Evolutionary conservation across 2,113 vertebrate species (phyloP), one percentile per base, ranked within the genome.

Genomic region (Xiphophorus couchianus): DNA sequence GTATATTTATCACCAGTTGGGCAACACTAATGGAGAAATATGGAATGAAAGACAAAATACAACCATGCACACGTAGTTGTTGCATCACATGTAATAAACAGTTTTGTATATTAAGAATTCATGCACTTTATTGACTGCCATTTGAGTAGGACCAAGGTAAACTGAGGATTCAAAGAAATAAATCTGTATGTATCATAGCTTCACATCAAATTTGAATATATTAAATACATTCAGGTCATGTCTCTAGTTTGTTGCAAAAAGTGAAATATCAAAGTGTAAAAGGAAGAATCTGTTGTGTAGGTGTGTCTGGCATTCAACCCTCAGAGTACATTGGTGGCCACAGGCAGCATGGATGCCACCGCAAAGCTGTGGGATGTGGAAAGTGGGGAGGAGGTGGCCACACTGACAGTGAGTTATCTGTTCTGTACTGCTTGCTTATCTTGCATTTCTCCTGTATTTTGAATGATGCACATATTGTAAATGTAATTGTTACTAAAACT

Each of bases 251-350:
- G 30, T 6, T 66, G 13, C 14, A 31, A 22, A 68, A 54, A 51
- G 5, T 13, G 62, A 29, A 5, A 19, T 12, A 35, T 42, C 17
- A 70, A 35, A 79, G 15, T 35, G 22, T 78, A 48, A 83, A 28
- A 76, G 31, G 51, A 1, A 0, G 0, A 4, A 73, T 63, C 13
- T 82, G 7, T 83, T 66, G 13, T 72, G 71, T 88, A 99, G 98
- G 96, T 99, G 10, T 99, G 98, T 80, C 87, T 99, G 71, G 94
- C 96, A 0, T 99, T 99, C 93, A 98, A 97, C 86, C 96, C 95
- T 75, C 96, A 98, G 92, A 98, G 97, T 84, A 97, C 97, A 0
- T 60, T 98, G 64, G 93, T 99, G 87, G 98, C 97, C 62, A 99
- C 97, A 30, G 98, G 97, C 77, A 99, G 98, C 81, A 97, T 98